Conservation (phyloP, 2,888 invertebrate genomes). For the Andrena trimmerana region DNA sequence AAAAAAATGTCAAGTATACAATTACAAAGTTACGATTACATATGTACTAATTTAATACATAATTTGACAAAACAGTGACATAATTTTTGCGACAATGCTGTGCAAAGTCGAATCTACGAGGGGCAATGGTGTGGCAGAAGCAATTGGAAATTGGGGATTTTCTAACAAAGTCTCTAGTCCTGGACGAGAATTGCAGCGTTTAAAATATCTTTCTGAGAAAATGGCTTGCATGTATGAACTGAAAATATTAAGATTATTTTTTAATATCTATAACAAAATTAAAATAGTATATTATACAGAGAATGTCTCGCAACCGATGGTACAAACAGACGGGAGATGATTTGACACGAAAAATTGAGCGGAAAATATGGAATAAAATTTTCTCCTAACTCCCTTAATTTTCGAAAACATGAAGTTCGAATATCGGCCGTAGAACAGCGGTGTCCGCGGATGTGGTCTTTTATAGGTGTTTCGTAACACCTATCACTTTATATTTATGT, state of each 20-base stretch:
- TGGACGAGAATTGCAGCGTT: conserved; percentile 78
- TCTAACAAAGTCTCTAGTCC: conserved; percentile 72
- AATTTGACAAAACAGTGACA: not conserved
- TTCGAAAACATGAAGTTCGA: no score
- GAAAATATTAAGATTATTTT: not conserved
- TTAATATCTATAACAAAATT: not conserved
- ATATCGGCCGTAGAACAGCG: no score
- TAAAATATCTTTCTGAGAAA: conserved; percentile 77
- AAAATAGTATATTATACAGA: not conserved
- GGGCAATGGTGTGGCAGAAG: conserved; percentile 78
- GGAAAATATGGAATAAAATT: no score
- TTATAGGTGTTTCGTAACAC: no score
- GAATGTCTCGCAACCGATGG: no score
- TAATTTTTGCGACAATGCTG: conserved; percentile 47
- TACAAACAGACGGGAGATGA: no score
- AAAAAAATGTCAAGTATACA: not conserved
- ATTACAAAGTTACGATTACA: not conserved
- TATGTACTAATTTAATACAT: not conserved
- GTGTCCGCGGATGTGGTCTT: no score
- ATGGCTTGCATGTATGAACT: conserved; percentile 78
- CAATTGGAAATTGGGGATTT: conserved; percentile 82
- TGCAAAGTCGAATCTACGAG: conserved; percentile 75
- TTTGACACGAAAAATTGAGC: no score
- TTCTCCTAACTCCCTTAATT: no score
- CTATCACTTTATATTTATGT: no score